Evolutionary conservation across 2,797 vertebrate species (phyloP).

Genomic region (Emydoidea blandingii): DNA sequence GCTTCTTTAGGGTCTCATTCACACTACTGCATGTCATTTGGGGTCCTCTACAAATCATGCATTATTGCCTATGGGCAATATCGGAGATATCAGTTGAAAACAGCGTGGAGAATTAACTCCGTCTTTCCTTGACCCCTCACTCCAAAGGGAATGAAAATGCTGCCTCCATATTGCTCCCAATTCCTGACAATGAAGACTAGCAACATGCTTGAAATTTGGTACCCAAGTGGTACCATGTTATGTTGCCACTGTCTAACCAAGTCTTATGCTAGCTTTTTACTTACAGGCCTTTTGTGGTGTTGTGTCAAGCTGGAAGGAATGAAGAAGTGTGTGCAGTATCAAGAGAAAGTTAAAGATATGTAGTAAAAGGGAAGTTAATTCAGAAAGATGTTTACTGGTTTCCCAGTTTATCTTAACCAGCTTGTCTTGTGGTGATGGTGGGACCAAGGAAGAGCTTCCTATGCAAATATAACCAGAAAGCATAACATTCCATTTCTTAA

Average conservation of each 20-base stretch:
- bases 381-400: background rate
- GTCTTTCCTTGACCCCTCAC: background rate
- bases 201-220: background rate
- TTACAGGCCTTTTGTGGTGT: background rate
- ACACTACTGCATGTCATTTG: background rate
- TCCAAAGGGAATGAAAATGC: background rate
- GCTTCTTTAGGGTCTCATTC: background rate
- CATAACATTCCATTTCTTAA: background rate
- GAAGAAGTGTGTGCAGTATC: background rate
- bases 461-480: background rate
- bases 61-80: background rate
- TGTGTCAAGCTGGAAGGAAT: background rate
- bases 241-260: background rate
- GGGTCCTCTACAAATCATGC: background rate
- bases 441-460: background rate
- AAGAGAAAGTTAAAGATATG: background rate
- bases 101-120: accelerated
- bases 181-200: background rate
- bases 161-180: background rate
- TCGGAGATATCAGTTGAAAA: background rate
- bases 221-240: background rate
- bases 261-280: background rate
- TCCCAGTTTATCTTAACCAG: background rate
- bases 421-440: background rate
- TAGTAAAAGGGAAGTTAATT: background rate